Base-by-base conservation (phyloP, 2,888 invertebrate species). In the Napeogenes inachia region DNA sequence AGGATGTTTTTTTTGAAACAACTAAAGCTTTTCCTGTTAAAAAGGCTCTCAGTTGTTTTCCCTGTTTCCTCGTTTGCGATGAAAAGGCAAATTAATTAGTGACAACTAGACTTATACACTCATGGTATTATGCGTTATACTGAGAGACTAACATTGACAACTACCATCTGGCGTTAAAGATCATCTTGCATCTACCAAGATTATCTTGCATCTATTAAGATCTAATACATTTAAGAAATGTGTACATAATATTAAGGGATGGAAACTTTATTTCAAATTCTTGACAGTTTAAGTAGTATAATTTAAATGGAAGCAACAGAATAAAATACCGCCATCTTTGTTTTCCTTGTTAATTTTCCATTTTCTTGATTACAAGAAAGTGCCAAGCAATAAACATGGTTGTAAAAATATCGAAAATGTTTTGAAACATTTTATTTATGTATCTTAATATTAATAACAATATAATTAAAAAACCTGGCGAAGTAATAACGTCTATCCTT, bases 71-170 rank as follows among this genome's bases (percentile, higher is more conserved):
- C 67, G 64, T 67, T 66, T 69, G 67, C 65, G 66, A 70, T 71
- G 70, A 74, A 73, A 71, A 71, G 72, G 74, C 76, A 76, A 78
- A 81, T 82, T 85, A 83, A 85, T 85, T 85, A 82, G 80, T 73
- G 73, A 80, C 79, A 78, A 73, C 75, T 74, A 71, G 75, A 77
- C 79, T 79, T 78, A 75, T 78, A 72, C 75, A 72, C 75, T 77
- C 75, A 75, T 75, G 68, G 56, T 69, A 79, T 84, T 85, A 82
- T 81, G 75, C 69, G 60, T 73, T 80, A 78, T 81, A 75, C 50
- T 61, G 46, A 57, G 68, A 67, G 59, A 60, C 21, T 21, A 65
- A 63, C 62, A 59, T 65, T 62, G 65, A 65, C 62, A 65, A 65
- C 60, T 66, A 66, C 73, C 73, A 73, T 73, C 76, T 72, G 79